Conservation (phyloP, 2,797 vertebrate genomes). For the Catharus ustulatus region DNA sequence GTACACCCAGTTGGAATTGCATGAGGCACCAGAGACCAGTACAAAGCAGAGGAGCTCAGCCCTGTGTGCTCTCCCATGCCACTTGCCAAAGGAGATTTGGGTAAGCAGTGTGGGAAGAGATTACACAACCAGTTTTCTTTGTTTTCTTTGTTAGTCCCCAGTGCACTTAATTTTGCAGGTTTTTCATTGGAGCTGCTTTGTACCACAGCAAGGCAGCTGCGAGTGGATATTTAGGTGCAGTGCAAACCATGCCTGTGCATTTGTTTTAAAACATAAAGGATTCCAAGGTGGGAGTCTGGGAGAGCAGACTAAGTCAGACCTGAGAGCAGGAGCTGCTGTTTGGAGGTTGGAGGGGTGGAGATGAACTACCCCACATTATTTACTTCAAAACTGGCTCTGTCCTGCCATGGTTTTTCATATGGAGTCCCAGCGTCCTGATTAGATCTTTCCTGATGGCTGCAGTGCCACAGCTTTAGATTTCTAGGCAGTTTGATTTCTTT, state of each 20-base stretch:
- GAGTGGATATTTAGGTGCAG: constrained; percentile 8
- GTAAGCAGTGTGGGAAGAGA: constrained; percentile 68
- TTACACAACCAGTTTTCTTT: constrained; percentile 34
- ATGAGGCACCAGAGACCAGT: constrained; percentile 43
- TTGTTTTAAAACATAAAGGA: background rate
- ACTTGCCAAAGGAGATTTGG: constrained; percentile 60
- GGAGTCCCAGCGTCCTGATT: background rate
- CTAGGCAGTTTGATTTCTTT: background rate
- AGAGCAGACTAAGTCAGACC: background rate
- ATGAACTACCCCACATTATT: background rate
- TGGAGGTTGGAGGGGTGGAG: background rate
- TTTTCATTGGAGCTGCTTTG: background rate
- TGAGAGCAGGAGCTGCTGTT: background rate
- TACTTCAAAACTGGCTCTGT: background rate
- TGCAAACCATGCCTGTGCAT: background rate
- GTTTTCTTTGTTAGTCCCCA: constrained; percentile 45
- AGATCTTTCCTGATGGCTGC: background rate
- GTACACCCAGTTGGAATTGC: constrained; percentile 28
- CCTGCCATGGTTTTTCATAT: background rate
- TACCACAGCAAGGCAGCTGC: background rate
- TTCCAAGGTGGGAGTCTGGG: background rate
- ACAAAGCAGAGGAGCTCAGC: constrained; percentile 50
- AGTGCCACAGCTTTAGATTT: background rate
- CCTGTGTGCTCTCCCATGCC: constrained; percentile 1
- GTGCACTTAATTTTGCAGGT: background rate